Evolutionary conservation across 2,888 invertebrate genomes (phyloP).

Genomic region (Agelastica alni): DNA sequence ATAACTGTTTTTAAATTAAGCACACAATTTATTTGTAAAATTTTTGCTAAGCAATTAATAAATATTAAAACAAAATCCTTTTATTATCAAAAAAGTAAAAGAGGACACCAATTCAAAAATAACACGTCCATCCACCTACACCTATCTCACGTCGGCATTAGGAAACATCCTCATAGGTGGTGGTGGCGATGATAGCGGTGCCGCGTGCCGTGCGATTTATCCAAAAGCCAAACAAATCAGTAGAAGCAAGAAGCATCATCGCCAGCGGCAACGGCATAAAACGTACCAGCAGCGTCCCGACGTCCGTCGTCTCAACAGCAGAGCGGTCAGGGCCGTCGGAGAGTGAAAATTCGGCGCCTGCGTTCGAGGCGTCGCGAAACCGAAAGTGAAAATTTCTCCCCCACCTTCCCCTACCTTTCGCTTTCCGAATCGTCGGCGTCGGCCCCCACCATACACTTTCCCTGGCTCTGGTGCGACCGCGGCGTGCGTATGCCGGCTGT

Average conservation of each 20-base stretch:
- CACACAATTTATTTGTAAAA: too few relatives aligned
- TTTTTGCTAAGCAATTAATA: too few relatives aligned
- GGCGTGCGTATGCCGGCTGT: constrained; percentile 54
- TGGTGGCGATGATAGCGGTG: not conserved
- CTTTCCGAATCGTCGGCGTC: constrained; percentile 59
- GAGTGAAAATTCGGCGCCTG: constrained; percentile 55
- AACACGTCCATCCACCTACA: not conserved
- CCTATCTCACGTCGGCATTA: not conserved
- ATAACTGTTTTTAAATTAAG: too few relatives aligned
- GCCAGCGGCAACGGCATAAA: not conserved
- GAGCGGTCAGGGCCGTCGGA: constrained; percentile 54
- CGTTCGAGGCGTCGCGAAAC: constrained; percentile 50
- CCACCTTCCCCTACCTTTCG: constrained; percentile 71
- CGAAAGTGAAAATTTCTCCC: constrained; percentile 59
- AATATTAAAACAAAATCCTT: too few relatives aligned
- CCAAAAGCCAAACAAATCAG: constrained; percentile 19
- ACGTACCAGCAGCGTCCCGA: constrained; percentile 30
- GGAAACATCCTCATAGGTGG: not conserved
- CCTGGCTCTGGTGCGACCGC: constrained; percentile 60
- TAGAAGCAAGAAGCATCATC: constrained; percentile 9
- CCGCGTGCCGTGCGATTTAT: constrained; percentile 8
- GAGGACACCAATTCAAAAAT: not conserved
- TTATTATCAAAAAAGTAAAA: not conserved
- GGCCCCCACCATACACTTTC: constrained; percentile 49
- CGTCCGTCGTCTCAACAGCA: constrained; percentile 35